These are phyloP conservation scores for Bradypus variegatus DNA, from an alignment of 2,797 vertebrate genomes.

Conservation along the genomic window DNA sequence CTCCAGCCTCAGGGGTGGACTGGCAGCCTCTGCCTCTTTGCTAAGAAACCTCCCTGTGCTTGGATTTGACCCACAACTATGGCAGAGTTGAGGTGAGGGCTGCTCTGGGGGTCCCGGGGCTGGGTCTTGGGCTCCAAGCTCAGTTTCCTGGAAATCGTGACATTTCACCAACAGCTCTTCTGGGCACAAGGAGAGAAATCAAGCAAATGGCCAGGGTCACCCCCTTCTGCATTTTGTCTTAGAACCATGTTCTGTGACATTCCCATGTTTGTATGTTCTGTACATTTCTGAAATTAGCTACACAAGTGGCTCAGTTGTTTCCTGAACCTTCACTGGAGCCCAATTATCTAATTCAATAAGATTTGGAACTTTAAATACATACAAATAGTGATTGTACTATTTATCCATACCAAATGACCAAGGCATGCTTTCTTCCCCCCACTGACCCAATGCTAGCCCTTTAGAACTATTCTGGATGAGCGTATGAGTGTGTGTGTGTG, in stretches of 20 bases:
- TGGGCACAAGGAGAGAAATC: neutral
- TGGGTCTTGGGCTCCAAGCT: neutral
- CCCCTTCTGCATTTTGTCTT: neutral
- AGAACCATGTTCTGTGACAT: neutral
- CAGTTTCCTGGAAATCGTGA: neutral
- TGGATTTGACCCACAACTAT: neutral
- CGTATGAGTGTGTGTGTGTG: too few relatives aligned
- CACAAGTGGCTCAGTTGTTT: neutral
- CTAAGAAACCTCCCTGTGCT: neutral
- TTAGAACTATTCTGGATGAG: neutral
- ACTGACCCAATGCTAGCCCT: neutral
- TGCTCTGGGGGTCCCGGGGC: neutral
- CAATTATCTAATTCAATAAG: conserved; percentile 24
- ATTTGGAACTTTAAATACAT: conserved; percentile 2
- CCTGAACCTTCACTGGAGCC: neutral
- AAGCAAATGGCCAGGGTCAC: neutral
- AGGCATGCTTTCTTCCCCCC: neutral
- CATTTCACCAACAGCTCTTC: neutral
- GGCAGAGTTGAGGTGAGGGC: neutral
- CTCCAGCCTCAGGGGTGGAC: neutral
- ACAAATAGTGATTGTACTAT: neutral
- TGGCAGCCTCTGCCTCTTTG: neutral
- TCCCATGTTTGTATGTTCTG: neutral
- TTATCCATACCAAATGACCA: neutral
- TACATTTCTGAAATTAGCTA: neutral